A percentile compares a stretch with the other conserved stretches of the same genome.
Conservation (phyloP, 2,888 invertebrate genomes). For the Apamea monoglypha region DNA sequence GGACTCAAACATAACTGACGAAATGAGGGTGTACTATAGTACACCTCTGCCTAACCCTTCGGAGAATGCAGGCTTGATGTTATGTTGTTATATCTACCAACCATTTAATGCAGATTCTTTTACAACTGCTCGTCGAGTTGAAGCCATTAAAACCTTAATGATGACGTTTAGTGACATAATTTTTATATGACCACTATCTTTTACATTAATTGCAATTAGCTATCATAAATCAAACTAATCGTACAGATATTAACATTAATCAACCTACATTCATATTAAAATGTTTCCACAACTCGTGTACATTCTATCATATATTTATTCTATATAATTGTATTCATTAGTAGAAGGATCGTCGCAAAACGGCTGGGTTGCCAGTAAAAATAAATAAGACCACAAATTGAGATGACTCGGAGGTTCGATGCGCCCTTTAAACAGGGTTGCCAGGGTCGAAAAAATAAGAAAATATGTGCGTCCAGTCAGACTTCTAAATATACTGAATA, state of each 20-base stretch:
- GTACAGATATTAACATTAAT: conserved; percentile 13
- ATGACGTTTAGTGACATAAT: conserved; percentile 43
- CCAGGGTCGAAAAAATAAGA: conserved; percentile 49
- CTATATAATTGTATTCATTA: conserved; percentile 55
- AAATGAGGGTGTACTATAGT: too few species aligned
- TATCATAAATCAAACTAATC: conserved; percentile 42
- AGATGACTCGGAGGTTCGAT: conserved; percentile 67
- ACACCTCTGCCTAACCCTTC: too few species aligned
- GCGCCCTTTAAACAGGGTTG: conserved; percentile 64
- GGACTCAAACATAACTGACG: neutral
- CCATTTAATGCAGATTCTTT: conserved; percentile 46
- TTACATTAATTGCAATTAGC: conserved; percentile 37
- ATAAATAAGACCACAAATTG: conserved; percentile 69
- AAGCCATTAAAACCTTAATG: conserved; percentile 34
- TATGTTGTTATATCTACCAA: neutral
- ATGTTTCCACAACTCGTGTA: conserved; percentile 29
- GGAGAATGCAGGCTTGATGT: too few species aligned
- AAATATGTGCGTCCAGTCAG: conserved; percentile 40
- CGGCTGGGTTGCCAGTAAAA: conserved; percentile 60
- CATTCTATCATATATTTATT: conserved; percentile 12
- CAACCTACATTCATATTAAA: conserved; percentile 27
- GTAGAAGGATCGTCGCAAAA: conserved; percentile 47
- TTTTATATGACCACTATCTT: conserved; percentile 40
- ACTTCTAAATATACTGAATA: conserved; percentile 43
- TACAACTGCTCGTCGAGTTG: conserved; percentile 23